Base-by-base conservation (phyloP, 2,888 invertebrate genomes). In the Ctenicera cuprea region DNA sequence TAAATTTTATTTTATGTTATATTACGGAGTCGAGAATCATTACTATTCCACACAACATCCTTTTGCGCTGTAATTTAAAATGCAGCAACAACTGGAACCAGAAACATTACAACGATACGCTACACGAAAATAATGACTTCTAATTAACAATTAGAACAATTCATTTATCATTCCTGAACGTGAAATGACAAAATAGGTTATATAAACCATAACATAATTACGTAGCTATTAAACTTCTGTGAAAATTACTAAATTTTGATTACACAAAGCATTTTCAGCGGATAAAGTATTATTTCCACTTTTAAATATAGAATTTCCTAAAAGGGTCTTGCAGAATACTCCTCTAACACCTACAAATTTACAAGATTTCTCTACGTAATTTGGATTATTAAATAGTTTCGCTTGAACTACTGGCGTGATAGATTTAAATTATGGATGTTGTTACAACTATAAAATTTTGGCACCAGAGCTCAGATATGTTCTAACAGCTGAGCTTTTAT, bases 401-500 rank as follows among this genome's bases (percentile, higher is more conserved):
- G 18, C 4, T 4, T 16, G 8, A 48, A 11, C 11, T 48, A 9
- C 16, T 11, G 54, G 1, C n/a, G 9, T 22, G 18, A 54, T 1
- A 30, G 20, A 11, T 26, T 5, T 54, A 16, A 22, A 54, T 54
- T 54, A 54, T 26, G 2, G 30, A 2, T 22, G 54, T 54, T 26
- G 54, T 30, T 54, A 8, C 12, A 54, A 48, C 26, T 30, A 30
- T 30, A n/a, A 8, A 26, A 14, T 30, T n/a, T 22, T 30, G 30
- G 54, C 26, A 30, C n/a, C 20, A 22, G 11, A 12, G 4, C 20
- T 9, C 54, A 9, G 30, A 54, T 12, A 30, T 30, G 26, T 22
- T 1, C 48, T 11, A 54, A 30, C 54, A 54, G 54, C 54, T 54
- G 54, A 52, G 54, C 9, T 12, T 54, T 26, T 54, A 54, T 54